Conservation (phyloP, 2,113 vertebrate genomes). For the Oryzias melastigma region DNA sequence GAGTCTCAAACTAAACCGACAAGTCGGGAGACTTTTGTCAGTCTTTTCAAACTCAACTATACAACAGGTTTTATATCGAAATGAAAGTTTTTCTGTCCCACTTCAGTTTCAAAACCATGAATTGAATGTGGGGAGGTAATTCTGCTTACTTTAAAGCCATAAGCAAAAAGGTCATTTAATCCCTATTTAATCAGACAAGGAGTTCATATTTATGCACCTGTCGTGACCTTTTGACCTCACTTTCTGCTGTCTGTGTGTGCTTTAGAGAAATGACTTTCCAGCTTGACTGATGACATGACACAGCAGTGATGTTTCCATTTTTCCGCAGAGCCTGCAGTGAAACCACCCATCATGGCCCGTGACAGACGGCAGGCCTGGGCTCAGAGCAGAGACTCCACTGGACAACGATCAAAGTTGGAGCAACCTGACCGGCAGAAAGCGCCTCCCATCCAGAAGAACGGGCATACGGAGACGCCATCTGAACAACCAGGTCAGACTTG, state of each 20-base stretch:
- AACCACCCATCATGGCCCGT: conserved; percentile 24
- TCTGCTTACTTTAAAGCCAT: too few relatives aligned
- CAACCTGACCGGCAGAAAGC: conserved; percentile 55
- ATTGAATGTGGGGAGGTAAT: too few relatives aligned
- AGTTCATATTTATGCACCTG: too few relatives aligned
- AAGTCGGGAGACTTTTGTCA: too few relatives aligned
- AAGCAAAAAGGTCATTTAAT: neutral
- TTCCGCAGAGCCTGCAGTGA: conserved; percentile 28
- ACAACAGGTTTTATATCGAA: too few relatives aligned
- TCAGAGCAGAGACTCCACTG: conserved; percentile 84
- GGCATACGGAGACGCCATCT: conserved; percentile 42
- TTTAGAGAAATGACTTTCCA: conserved; percentile 11
- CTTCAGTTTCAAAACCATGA: too few relatives aligned
- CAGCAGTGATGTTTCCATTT: neutral
- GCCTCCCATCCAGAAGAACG: conserved; percentile 56
- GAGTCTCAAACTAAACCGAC: too few relatives aligned
- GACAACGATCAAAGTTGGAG: conserved; percentile 67
- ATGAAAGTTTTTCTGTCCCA: too few relatives aligned
- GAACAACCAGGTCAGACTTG: conserved; percentile 72
- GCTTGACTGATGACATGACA: conserved; percentile 19
- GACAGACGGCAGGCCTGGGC: conserved; percentile 84
- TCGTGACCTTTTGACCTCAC: too few relatives aligned
- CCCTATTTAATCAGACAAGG: too few relatives aligned
- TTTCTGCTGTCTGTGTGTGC: neutral
- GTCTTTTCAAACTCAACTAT: too few relatives aligned